Conservation (phyloP, 2,888 invertebrate species). For the Hermaeophaga mercurialis region DNA sequence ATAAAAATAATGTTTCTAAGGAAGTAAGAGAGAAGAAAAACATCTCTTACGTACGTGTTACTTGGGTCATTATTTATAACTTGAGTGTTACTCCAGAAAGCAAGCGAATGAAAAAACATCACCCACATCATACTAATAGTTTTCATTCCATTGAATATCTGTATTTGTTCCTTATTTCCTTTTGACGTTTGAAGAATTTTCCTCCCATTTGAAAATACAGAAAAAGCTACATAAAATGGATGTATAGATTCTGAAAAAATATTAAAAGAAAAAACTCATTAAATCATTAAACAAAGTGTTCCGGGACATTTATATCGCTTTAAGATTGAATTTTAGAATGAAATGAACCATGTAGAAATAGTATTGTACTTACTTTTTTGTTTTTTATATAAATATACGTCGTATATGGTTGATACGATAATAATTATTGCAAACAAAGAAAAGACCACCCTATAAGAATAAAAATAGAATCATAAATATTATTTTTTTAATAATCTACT, state of each 20-base stretch:
- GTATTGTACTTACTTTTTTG: conserved; percentile 37
- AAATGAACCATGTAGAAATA: no score
- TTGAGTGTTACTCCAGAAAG: not conserved
- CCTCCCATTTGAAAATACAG: conserved; percentile 42
- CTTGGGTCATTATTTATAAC: conserved; percentile 19
- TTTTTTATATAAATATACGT: conserved; percentile 30
- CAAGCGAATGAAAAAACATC: conserved; percentile 44
- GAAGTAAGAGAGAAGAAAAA: no score
- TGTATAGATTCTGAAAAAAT: conserved; percentile 34
- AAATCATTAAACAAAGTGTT: no score
- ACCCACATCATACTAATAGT: conserved; percentile 50
- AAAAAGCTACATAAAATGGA: conserved; percentile 42
- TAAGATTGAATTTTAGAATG: no score
- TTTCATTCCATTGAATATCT: conserved; percentile 46
- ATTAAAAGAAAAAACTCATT: no score
- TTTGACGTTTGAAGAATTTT: conserved; percentile 42
- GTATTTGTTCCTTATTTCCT: conserved; percentile 42
- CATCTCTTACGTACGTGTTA: conserved; percentile 19
- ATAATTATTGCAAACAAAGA: no score
- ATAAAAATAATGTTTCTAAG: not conserved
- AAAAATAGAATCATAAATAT: no score
- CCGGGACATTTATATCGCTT: no score
- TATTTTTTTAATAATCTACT: no score
- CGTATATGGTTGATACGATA: conserved; percentile 42
- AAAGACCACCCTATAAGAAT: no score